These are phyloP conservation scores for Scortum barcoo DNA, from an alignment of 2,113 vertebrate genomes.

Conservation along the genomic window DNA sequence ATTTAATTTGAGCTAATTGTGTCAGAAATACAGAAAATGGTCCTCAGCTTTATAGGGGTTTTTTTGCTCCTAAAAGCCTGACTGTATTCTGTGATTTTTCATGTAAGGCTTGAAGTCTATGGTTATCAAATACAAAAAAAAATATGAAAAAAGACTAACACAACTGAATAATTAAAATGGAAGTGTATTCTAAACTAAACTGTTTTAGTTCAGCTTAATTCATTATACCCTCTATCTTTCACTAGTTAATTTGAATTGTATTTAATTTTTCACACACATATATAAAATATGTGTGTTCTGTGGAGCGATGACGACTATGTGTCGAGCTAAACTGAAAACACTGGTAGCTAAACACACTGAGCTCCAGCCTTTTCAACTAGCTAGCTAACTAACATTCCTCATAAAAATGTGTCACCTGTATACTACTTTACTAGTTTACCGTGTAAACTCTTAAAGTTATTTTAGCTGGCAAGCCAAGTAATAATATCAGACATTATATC, in stretches of 20 bases:
- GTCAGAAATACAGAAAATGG: conserved; percentile 15
- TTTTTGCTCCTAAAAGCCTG: neutral
- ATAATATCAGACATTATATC: neutral
- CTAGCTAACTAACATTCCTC: neutral
- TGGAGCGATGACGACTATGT: neutral
- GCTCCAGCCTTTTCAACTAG: neutral
- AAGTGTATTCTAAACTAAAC: too few relatives aligned
- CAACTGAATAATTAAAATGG: neutral
- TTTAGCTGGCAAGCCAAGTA: neutral
- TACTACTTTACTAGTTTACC: too few relatives aligned
- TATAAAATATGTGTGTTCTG: neutral
- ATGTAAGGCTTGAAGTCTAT: neutral
- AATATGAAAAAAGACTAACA: neutral
- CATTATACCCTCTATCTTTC: neutral
- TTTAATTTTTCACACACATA: neutral
- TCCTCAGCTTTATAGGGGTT: neutral
- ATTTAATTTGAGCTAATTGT: conserved; percentile 18
- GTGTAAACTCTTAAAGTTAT: neutral
- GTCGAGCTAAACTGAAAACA: neutral
- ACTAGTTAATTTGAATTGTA: neutral
- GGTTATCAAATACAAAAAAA: neutral
- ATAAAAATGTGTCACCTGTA: neutral
- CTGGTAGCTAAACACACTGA: neutral
- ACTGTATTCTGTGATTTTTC: neutral
- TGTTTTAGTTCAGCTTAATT: too few relatives aligned